phyloP scores from a whole-genome alignment of 1,140 invertebrate genomes.

The Plodia interpunctella region DNA sequence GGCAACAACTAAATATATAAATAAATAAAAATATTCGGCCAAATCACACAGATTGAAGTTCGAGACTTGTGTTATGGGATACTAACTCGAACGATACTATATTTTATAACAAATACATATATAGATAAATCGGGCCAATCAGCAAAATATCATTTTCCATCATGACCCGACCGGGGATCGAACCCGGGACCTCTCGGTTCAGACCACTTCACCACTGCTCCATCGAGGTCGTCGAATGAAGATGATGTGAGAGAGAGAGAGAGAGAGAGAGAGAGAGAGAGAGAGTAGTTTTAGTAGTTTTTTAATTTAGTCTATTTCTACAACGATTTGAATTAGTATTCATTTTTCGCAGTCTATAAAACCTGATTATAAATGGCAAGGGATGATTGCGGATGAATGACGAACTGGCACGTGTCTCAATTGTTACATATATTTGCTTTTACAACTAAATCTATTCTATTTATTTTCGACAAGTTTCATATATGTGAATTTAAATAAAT shows the following conservation, averaged over 20 bases:
- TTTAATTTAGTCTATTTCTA: too few relatives aligned
- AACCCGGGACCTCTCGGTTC: background rate
- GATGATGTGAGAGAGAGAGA: too few relatives aligned
- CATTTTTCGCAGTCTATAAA: background rate
- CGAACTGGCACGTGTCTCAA: background rate
- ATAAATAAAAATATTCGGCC: conserved; percentile 19
- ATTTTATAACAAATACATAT: too few relatives aligned
- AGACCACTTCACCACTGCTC: background rate
- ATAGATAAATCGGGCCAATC: too few relatives aligned
- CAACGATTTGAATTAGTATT: background rate
- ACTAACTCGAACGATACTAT: too few relatives aligned
- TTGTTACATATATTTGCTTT: background rate
- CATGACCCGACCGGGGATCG: background rate
- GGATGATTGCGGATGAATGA: background rate
- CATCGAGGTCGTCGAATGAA: background rate
- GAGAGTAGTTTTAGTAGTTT: too few relatives aligned
- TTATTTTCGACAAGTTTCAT: too few relatives aligned
- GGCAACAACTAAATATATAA: conserved; percentile 17
- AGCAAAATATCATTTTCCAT: too few relatives aligned
- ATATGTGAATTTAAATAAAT: too few relatives aligned
- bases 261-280: too few relatives aligned
- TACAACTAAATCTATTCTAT: too few relatives aligned
- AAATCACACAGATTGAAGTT: background rate
- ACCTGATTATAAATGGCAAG: background rate
- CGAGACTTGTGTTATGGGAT: too few relatives aligned